phyloP scores from a whole-genome alignment of 2,797 vertebrate species.

The Sciaenops ocellatus region DNA sequence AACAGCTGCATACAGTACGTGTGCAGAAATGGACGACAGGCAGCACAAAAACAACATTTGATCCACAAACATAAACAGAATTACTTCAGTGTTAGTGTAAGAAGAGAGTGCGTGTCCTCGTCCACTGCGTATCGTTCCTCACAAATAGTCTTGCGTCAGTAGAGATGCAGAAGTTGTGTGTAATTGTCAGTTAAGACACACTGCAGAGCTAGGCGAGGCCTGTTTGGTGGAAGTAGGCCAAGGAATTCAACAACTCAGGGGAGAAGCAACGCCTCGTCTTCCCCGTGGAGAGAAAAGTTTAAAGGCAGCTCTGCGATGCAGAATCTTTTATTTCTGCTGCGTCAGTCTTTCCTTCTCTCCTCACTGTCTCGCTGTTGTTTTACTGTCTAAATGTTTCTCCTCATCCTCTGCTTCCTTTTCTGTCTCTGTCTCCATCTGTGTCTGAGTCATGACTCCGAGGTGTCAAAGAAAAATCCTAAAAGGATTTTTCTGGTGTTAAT shows the following conservation, averaged over 20 bases:
- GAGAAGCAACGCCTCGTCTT: conserved; percentile 53
- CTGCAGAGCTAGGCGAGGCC: conserved; percentile 42
- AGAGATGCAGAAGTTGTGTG: conserved; percentile 18
- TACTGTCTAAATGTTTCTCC: neutral
- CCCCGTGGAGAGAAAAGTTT: conserved; percentile 30
- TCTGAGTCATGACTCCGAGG: conserved; percentile 13
- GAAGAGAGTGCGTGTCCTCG: neutral
- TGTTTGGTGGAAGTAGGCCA: conserved; percentile 64
- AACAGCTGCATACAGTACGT: neutral
- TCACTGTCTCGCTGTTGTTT: neutral
- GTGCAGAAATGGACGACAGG: neutral
- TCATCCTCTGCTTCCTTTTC: neutral
- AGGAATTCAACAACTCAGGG: conserved; percentile 55
- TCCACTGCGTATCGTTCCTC: neutral
- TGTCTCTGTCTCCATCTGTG: conserved; percentile 9
- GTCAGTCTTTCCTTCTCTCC: conserved; percentile 20
- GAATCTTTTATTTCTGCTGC: conserved; percentile 34
- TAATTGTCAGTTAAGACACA: conserved; percentile 7
- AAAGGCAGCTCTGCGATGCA: conserved; percentile 19
- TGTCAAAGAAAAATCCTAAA: neutral
- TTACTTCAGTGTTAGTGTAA: neutral
- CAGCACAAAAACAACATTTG: neutral
- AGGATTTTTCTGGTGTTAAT: neutral
- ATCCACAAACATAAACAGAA: neutral
- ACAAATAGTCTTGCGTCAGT: conserved; percentile 13